Conservation (phyloP, 2,113 vertebrate genomes). For the Myotis lucifugus region DNA sequence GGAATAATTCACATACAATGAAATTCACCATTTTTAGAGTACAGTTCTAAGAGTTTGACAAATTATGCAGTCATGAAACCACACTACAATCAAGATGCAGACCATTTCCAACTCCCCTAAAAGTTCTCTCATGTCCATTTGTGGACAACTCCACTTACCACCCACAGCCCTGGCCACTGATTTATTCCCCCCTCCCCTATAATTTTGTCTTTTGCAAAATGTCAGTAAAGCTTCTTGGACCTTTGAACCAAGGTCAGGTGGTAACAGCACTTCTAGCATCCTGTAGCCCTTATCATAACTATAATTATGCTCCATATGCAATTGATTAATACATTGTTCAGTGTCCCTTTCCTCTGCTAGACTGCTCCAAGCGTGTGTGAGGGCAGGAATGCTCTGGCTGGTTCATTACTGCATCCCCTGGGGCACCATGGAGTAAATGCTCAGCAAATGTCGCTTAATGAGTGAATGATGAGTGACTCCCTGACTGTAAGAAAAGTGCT, state of each 20-base stretch:
- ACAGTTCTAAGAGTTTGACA: not conserved
- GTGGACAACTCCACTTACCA: not conserved
- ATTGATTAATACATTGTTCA: not conserved
- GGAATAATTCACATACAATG: not conserved
- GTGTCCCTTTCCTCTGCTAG: not conserved
- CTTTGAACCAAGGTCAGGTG: not conserved
- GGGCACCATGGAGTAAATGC: not conserved
- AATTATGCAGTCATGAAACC: not conserved
- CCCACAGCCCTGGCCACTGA: not conserved
- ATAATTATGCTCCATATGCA: not conserved
- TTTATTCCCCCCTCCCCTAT: fast-evolving
- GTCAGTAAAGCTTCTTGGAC: not conserved
- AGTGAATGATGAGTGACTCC: not conserved
- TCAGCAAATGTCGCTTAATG: not conserved
- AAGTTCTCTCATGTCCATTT: not conserved
- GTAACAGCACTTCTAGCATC: not conserved
- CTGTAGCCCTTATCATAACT: not conserved
- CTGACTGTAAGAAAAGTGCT: not conserved
- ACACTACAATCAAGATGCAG: not conserved
- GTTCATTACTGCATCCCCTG: not conserved
- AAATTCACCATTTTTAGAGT: not conserved
- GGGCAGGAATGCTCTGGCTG: not conserved
- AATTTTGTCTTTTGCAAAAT: not conserved
- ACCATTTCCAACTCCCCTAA: not conserved
- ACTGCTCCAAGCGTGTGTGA: not conserved